Evolutionary conservation across 2,888 invertebrate species (phyloP).

Genomic region (Drosophila rellima): DNA sequence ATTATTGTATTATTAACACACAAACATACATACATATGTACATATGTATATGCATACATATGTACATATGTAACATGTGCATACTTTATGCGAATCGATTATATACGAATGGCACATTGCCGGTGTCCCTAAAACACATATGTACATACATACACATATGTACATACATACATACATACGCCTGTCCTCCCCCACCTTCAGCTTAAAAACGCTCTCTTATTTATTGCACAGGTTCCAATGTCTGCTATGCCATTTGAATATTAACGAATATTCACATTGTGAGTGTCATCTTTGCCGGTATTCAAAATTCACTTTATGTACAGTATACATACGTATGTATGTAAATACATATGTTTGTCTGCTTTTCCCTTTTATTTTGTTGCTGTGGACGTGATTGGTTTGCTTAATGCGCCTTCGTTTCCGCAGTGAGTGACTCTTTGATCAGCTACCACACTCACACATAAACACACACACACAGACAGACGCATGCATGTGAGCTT

Average conservation of each 20-base stretch:
- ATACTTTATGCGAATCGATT: slow-evolving; percentile 38
- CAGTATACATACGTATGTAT: neutral
- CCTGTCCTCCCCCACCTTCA: slow-evolving; percentile 12
- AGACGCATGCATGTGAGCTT: slow-evolving; percentile 16
- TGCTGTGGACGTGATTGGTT: slow-evolving; percentile 58
- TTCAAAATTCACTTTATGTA: slow-evolving; percentile 25
- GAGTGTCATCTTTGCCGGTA: slow-evolving; percentile 53
- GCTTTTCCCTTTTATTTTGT: slow-evolving; percentile 69
- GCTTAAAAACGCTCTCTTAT: neutral
- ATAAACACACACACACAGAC: slow-evolving; percentile 21
- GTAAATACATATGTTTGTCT: slow-evolving; percentile 21
- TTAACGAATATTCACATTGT: slow-evolving; percentile 56
- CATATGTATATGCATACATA: slow-evolving; percentile 1
- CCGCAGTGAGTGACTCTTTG: slow-evolving; percentile 54
- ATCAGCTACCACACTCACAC: slow-evolving; percentile 29
- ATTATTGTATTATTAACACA: slow-evolving; percentile 31
- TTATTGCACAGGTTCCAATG: slow-evolving; percentile 14
- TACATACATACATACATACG: neutral
- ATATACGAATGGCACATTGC: slow-evolving; percentile 33
- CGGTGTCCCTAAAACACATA: slow-evolving; percentile 20
- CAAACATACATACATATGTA: slow-evolving; percentile 4
- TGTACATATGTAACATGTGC: no score
- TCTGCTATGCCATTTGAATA: slow-evolving; percentile 65
- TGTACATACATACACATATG: neutral
- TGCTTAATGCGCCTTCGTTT: slow-evolving; percentile 64